These are phyloP conservation scores for Eidolon dupreanum DNA, from an alignment of 2,797 vertebrate species.

Conservation along the genomic window DNA sequence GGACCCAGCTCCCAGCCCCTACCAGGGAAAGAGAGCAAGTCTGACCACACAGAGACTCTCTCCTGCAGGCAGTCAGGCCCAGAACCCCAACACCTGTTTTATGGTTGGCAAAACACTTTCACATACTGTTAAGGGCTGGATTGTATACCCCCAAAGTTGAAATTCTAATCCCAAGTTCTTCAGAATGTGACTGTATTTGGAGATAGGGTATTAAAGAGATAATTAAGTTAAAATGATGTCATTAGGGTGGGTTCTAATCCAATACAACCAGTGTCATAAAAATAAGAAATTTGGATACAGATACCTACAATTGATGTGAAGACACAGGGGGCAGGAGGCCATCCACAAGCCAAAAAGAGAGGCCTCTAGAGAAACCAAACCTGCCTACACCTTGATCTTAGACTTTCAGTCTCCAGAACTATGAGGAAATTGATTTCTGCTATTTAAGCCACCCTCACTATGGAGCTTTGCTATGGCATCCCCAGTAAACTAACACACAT, in stretches of 20 bases:
- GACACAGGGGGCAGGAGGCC: background rate
- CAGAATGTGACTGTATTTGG: background rate
- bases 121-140: background rate
- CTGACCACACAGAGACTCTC: background rate
- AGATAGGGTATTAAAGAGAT: background rate
- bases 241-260: background rate
- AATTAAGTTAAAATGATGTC: background rate
- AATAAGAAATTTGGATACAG: background rate
- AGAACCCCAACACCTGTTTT: background rate
- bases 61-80: background rate
- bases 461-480: background rate
- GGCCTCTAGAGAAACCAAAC: background rate
- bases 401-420: background rate
- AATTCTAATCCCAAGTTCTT: background rate
- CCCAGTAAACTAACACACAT: background rate
- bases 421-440: background rate
- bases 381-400: background rate
- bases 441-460: background rate
- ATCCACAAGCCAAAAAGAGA: background rate
- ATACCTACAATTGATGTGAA: background rate
- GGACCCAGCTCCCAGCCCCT: background rate
- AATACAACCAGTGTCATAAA: background rate
- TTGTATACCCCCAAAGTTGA: background rate
- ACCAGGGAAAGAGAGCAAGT: too few species aligned
- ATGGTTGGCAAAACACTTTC: background rate